Evolutionary conservation across 2,113 vertebrate species (phyloP), one percentile per base, ranked within the genome.

Genomic region (Apodemus speciosus): DNA sequence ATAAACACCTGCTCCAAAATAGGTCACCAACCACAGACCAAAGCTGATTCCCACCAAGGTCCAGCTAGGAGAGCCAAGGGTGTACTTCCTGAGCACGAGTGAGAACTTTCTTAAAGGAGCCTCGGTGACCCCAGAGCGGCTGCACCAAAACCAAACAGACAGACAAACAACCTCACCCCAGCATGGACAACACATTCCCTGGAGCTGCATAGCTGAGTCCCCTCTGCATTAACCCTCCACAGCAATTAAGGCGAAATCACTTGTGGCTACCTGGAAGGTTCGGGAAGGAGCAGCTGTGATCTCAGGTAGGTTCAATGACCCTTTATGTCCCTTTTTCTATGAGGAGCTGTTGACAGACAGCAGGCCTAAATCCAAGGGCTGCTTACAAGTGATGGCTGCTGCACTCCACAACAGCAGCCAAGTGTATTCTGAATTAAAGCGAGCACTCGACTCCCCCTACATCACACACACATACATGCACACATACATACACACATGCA

Each of bases 391-490:
- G 53, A 16, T 16, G n/a, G 40, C 13, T 16, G 23, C 13, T 43
- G 56, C 75, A 77, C 35, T 21, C 30, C 16, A 49, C 9, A 56
- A 79, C 32, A 79, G 51, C 32, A 11, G 1, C 9, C 30, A 38
- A 71, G 20, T 53, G 40, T 56, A 91, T 73, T 76, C 90, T 53
- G 88, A 83, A 77, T 49, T 64, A 86, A 83, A 86, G 46, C 38
- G 49, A 43, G 51, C 46, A 43, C 68, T 93, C 56, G 72, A 53
- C 30, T 23, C 3, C 38, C 16, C 2, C 9, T 38, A 60, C 21
- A 38, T 30, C 6, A 30, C 21, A 9, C 4, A 25, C 35, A 23
- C 25, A 10, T 4, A 49, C 53, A 21, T 0, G 18, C 46, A 77
- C 3, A 30, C n/a, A n/a, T 46, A 30, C 8, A n/a, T 15, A 49